These are phyloP conservation scores for Terrapene triunguis DNA, from an alignment of 2,113 vertebrate species.

Conservation along the genomic window DNA sequence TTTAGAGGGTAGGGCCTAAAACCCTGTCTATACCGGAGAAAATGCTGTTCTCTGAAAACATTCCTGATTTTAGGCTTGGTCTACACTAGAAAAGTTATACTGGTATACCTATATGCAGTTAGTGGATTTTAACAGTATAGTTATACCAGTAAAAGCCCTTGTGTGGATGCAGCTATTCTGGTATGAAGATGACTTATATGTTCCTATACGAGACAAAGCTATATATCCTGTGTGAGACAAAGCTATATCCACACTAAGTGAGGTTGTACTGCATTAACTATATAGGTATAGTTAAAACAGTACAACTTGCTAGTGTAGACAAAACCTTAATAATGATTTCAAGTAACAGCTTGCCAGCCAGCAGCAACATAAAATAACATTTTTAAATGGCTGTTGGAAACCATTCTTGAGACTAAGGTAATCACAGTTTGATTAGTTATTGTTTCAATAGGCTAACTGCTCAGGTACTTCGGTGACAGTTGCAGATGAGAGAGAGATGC, in stretches of 20 bases:
- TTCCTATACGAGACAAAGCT: background rate
- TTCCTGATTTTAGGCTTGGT: no score
- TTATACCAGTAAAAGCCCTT: background rate
- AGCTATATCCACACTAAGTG: background rate
- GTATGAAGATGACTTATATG: background rate
- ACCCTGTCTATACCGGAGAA: no score
- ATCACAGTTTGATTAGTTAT: background rate
- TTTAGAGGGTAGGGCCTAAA: no score
- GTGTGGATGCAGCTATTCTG: rapidly evolving
- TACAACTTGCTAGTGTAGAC: background rate
- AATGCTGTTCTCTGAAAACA: no score
- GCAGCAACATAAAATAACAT: background rate
- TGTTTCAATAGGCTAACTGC: background rate
- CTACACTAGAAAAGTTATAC: background rate
- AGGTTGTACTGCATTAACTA: background rate
- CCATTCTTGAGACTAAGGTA: background rate
- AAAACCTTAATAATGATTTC: background rate
- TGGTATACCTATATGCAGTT: background rate
- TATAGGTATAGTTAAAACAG: background rate
- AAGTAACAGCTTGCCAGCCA: background rate
- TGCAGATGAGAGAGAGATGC: background rate
- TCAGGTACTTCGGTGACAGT: background rate
- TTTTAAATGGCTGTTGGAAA: background rate
- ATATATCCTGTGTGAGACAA: background rate
- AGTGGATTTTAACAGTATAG: background rate